Evolutionary conservation across 2,888 invertebrate genomes (phyloP).

Genomic region (Hesperia comma): DNA sequence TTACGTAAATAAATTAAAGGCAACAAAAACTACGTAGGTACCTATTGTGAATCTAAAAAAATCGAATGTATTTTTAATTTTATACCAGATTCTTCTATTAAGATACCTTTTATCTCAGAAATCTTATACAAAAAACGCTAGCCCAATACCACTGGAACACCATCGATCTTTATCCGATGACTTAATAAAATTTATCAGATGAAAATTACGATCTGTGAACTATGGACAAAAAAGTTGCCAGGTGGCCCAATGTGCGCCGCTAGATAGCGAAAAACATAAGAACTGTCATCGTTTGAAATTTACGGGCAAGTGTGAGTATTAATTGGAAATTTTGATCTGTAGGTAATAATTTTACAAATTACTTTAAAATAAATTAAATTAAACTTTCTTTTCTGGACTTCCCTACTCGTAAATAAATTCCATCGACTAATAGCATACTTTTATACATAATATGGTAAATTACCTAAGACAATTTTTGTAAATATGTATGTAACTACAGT

Average conservation of each 20-base stretch:
- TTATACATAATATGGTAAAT: no score
- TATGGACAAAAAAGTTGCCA: constrained; percentile 48
- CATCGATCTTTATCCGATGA: constrained; percentile 33
- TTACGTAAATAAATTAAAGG: no score
- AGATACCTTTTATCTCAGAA: background rate
- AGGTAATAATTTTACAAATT: background rate
- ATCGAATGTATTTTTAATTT: no score
- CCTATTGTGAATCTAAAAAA: no score
- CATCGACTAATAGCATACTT: no score
- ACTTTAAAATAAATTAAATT: no score
- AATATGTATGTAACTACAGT: no score
- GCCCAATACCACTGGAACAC: background rate
- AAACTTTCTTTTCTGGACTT: no score
- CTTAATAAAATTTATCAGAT: constrained; percentile 42
- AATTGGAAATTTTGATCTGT: background rate
- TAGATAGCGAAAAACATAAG: constrained; percentile 70
- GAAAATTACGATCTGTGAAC: constrained; percentile 33
- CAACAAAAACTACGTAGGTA: no score
- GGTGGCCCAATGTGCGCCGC: constrained; percentile 64
- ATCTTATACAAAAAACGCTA: background rate
- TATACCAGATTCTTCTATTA: background rate
- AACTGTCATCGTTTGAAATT: constrained; percentile 71
- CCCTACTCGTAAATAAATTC: no score
- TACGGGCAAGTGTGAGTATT: constrained; percentile 39
- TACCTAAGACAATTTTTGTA: no score